A percentile compares a stretch with the other conserved stretches of the same genome.
Conservation (phyloP, 2,113 vertebrate species). For the Anas platyrhynchos region DNA sequence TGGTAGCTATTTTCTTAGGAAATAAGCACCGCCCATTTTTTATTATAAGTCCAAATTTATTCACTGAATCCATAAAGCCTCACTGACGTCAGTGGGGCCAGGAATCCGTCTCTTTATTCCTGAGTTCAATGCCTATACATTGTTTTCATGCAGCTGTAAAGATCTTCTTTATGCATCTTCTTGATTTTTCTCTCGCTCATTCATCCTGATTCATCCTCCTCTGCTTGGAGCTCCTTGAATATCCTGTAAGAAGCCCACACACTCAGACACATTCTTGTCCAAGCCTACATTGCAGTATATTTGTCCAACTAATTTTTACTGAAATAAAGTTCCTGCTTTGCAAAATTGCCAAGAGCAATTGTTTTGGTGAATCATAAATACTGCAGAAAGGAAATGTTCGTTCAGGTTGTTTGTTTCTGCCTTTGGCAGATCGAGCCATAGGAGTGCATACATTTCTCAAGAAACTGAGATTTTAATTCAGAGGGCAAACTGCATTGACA, state of each 20-base stretch:
- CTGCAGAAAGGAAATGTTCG: slow-evolving; percentile 61
- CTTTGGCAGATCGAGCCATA: neutral
- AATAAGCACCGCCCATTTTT: neutral
- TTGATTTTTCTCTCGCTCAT: slow-evolving; percentile 56
- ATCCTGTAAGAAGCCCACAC: slow-evolving; percentile 60
- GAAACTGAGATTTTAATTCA: neutral
- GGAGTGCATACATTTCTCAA: neutral
- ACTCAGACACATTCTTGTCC: slow-evolving; percentile 45
- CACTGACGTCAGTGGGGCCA: neutral
- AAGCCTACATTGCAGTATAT: neutral
- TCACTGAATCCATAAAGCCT: slow-evolving; percentile 28
- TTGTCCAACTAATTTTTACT: slow-evolving; percentile 61
- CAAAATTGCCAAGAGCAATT: slow-evolving; percentile 58
- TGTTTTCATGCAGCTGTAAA: slow-evolving; percentile 64
- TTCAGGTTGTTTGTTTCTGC: slow-evolving; percentile 53
- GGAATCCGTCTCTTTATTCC: slow-evolving; percentile 41
- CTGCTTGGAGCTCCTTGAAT: slow-evolving; percentile 57
- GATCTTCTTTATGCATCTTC: slow-evolving; percentile 44
- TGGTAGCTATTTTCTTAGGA: neutral
- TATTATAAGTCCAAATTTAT: slow-evolving; percentile 20
- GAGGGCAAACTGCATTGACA: neutral
- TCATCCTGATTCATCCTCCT: slow-evolving; percentile 68
- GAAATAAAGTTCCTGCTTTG: slow-evolving; percentile 50
- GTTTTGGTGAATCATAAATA: slow-evolving; percentile 74
- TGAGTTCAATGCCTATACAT: slow-evolving; percentile 38